Conservation (phyloP, 2,113 vertebrate species). For the Oxyura jamaicensis region DNA sequence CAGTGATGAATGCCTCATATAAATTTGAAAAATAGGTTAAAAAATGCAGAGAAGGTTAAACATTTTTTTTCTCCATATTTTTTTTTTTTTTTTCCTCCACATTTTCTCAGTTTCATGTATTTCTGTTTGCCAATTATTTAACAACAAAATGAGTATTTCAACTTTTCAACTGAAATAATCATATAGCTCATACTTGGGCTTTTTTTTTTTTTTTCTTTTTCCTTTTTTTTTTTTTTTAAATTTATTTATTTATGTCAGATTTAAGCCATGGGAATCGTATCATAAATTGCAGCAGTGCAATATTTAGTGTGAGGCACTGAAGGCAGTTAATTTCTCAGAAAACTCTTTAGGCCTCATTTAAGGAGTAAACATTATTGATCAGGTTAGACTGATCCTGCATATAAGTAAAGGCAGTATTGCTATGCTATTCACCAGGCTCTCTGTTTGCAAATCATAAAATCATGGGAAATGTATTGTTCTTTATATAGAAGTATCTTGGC, state of each 20-base stretch:
- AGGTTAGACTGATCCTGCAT: background rate
- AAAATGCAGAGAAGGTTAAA: conserved; percentile 18
- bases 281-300: background rate
- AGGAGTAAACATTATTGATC: background rate
- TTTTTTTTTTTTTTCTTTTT: background rate
- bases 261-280: background rate
- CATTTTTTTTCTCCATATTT: background rate
- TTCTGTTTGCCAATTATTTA: background rate
- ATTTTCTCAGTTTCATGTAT: background rate
- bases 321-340: background rate
- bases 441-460: background rate
- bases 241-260: background rate
- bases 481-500: background rate
- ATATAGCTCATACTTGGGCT: background rate
- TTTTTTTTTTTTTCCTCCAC: background rate
- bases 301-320: background rate
- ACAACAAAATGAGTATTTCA: background rate
- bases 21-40: conserved; percentile 5
- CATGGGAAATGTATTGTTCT: too few species aligned
- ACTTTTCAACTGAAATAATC: background rate
- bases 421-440: background rate
- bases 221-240: background rate
- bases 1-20: background rate
- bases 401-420: background rate
- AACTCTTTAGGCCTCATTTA: background rate